A percentile compares a stretch with the other conserved stretches of the same genome.
Conservation (phyloP, 2,113 vertebrate species). For the Emydura subglobosa region DNA sequence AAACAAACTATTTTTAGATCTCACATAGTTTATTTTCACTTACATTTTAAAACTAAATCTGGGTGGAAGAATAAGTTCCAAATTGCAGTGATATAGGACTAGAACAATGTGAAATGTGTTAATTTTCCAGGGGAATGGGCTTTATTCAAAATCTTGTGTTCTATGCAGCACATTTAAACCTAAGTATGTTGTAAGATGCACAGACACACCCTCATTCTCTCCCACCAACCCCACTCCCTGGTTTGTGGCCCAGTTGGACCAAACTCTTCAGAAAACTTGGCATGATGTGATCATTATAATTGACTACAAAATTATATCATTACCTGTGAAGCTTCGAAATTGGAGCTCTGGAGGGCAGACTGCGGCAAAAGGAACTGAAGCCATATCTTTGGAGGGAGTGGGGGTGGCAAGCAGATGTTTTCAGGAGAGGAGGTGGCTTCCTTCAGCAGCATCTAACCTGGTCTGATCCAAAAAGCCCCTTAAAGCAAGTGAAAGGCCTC, state of each 20-base stretch:
- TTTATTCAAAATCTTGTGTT: not conserved
- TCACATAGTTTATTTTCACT: not conserved
- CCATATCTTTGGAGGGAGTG: not conserved
- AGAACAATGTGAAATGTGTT: constrained; percentile 6
- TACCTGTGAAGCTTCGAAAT: not conserved
- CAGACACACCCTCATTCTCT: not conserved
- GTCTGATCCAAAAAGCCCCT: too few species aligned
- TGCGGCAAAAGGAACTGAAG: not conserved
- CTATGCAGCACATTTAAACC: not conserved
- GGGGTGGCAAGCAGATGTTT: not conserved
- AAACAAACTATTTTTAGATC: constrained; percentile 72
- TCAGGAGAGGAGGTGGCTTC: not conserved
- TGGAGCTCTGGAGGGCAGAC: not conserved
- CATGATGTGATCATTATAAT: not conserved
- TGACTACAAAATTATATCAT: rapidly evolving
- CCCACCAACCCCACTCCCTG: not conserved
- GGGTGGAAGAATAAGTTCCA: constrained; percentile 42
- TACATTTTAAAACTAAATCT: constrained; percentile 21
- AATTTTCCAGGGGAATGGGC: not conserved
- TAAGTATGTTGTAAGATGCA: not conserved
- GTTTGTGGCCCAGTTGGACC: not conserved
- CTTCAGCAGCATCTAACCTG: not conserved
- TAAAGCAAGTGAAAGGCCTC: not conserved
- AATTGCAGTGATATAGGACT: constrained; percentile 29
- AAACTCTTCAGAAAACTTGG: not conserved